phyloP scores from a whole-genome alignment of 2,797 vertebrate genomes.

The Monodelphis domestica region DNA sequence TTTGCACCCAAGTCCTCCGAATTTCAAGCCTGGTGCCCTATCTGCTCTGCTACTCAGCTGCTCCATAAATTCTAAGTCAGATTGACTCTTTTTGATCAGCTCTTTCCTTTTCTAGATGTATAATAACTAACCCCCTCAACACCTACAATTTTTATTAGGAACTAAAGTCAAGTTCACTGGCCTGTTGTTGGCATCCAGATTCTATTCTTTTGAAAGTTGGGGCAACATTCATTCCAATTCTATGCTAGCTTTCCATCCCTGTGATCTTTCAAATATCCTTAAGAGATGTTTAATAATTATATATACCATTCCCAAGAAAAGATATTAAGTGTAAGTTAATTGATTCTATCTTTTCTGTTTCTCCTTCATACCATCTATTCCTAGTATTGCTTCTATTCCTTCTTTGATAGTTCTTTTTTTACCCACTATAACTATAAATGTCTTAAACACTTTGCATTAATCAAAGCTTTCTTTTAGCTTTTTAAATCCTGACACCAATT shows the following conservation, averaged over 20 bases:
- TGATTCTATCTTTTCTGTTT: neutral
- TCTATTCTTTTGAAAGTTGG: too few species aligned
- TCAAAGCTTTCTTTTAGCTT: neutral
- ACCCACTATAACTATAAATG: neutral
- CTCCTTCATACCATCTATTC: neutral
- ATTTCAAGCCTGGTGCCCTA: too few species aligned
- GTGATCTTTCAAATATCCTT: neutral
- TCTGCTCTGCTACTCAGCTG: too few species aligned
- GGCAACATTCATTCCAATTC: neutral
- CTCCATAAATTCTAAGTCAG: too few species aligned
- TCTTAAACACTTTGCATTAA: neutral
- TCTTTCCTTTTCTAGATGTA: neutral
- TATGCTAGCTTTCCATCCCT: neutral
- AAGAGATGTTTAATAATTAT: neutral
- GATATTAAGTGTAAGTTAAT: neutral
- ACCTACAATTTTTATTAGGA: neutral
- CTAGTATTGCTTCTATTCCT: neutral
- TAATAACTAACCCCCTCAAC: neutral
- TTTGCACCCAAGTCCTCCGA: too few species aligned
- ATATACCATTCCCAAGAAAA: neutral
- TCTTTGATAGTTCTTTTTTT: neutral
- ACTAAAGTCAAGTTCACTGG: neutral
- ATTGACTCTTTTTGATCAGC: neutral
- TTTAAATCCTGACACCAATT: neutral
- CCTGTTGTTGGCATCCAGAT: neutral